Evolutionary conservation across 2,797 vertebrate species (phyloP), one percentile per base, ranked within the genome.

Genomic region (Anisognathus igniventris): DNA sequence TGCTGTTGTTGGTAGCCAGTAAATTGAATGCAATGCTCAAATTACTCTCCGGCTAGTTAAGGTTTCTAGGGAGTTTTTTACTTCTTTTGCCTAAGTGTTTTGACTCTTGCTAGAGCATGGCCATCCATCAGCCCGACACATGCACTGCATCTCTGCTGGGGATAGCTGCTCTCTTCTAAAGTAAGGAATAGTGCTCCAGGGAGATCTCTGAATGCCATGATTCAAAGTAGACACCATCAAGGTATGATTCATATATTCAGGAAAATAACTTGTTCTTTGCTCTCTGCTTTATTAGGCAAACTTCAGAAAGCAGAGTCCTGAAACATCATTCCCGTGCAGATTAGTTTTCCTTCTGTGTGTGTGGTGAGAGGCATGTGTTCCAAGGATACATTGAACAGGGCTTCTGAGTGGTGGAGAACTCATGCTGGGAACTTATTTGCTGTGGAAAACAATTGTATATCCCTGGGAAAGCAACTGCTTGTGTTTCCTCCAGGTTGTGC

Each of bases 161-260:
- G 71, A 71, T 95, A 95, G 77, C 87, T 88, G 66, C 66, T 91
- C 85, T 86, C 56, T 51, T 96, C 76, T 93, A 67, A 91, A 70
- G 70, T 81, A 81, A 91, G 88, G 56, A 81, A 81, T 65, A 75
- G 85, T 48, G 56, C 93, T 96, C 93, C 60, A 33, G 89, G 89
- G 91, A 86, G 85, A 90, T 68, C 89, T 92, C 78, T 96, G 92
- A 92, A 91, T 88, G 72, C 70, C 40, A 6, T n/a, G 66, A 86
- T 92, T 96, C 92, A 90, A 91, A 95, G 93, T 71, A 96, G 89
- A 86, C 48, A 33, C 82, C 88, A 57, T 90, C 87, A 84, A 94
- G 93, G 93, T 95, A 92, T 90, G 95, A 93, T 92, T 96, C 79
- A 72, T 88, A 83, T 84, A 53, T 84, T 86, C 85, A 60, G 79